Evolutionary conservation across 2,888 invertebrate species (phyloP).

Genomic region (Aradus depressus): DNA sequence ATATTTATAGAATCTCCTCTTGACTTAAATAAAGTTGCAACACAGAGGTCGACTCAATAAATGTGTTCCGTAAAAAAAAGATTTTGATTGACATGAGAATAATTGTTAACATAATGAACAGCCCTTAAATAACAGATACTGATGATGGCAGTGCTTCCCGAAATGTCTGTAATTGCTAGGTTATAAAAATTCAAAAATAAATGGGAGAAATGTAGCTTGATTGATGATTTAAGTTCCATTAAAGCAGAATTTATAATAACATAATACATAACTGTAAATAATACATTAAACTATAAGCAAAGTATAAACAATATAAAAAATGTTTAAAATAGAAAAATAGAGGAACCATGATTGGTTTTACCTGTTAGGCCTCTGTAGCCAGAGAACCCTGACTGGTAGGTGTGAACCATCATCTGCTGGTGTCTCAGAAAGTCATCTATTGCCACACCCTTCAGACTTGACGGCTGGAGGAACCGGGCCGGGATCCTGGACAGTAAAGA

Average conservation of each 20-base stretch:
- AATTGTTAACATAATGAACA: too few species aligned
- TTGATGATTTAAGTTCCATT: not conserved
- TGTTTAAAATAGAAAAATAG: too few species aligned
- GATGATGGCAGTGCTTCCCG: too few species aligned
- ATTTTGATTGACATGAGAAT: too few species aligned
- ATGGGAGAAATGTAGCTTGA: not conserved
- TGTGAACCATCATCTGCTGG: slow-evolving; percentile 57
- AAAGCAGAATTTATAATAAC: not conserved
- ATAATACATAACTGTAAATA: too few species aligned
- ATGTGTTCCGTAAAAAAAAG: too few species aligned
- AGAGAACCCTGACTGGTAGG: slow-evolving; percentile 62
- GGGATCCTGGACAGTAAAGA: slow-evolving; percentile 67
- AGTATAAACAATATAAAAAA: not conserved
- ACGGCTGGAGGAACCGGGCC: slow-evolving; percentile 67
- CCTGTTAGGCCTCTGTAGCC: slow-evolving; percentile 68
- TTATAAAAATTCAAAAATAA: not conserved
- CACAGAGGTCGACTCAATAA: too few species aligned
- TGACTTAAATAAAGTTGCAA: too few species aligned
- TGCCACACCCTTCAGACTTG: slow-evolving; percentile 63
- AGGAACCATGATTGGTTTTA: too few species aligned
- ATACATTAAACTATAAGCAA: too few species aligned
- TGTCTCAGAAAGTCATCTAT: slow-evolving; percentile 63
- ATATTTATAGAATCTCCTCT: too few species aligned
- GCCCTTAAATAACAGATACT: too few species aligned
- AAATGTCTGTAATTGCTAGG: not conserved